These are phyloP conservation scores for Calliphora vicina DNA, from an alignment of 1,140 invertebrate genomes.

Conservation along the genomic window DNA sequence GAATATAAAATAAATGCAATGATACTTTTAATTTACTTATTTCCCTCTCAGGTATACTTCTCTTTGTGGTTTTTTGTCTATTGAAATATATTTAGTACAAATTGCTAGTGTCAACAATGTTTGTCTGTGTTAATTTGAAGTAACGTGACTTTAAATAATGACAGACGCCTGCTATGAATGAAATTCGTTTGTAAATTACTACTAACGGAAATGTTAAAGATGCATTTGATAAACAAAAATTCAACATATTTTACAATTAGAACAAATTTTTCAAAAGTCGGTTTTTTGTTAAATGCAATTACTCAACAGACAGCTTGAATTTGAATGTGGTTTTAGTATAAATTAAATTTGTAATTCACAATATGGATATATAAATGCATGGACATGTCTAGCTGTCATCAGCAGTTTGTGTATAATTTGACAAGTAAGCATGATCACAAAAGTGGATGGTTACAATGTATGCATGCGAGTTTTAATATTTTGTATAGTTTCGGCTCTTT, in stretches of 20 bases:
- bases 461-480: too few relatives aligned
- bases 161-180: background rate
- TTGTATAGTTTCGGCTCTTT: too few relatives aligned
- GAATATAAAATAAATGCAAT: too few relatives aligned
- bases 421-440: too few relatives aligned
- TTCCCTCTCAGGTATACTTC: background rate
- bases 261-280: background rate
- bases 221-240: background rate
- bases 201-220: conserved; percentile 30
- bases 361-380: too few relatives aligned
- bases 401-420: too few relatives aligned
- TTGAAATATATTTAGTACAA: background rate
- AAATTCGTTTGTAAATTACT: background rate
- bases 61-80: background rate
- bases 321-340: too few relatives aligned
- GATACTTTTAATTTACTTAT: background rate
- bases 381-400: too few relatives aligned
- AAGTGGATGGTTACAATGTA: too few relatives aligned
- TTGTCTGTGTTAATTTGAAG: background rate
- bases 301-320: too few relatives aligned
- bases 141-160: conserved; percentile 33
- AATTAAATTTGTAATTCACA: too few relatives aligned
- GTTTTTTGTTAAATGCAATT: background rate
- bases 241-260: background rate
- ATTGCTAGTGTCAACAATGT: background rate